A percentile compares a stretch with the other conserved stretches of the same genome.
Conservation (phyloP, 2,888 invertebrate species). For the Cryptocephalus primarius region DNA sequence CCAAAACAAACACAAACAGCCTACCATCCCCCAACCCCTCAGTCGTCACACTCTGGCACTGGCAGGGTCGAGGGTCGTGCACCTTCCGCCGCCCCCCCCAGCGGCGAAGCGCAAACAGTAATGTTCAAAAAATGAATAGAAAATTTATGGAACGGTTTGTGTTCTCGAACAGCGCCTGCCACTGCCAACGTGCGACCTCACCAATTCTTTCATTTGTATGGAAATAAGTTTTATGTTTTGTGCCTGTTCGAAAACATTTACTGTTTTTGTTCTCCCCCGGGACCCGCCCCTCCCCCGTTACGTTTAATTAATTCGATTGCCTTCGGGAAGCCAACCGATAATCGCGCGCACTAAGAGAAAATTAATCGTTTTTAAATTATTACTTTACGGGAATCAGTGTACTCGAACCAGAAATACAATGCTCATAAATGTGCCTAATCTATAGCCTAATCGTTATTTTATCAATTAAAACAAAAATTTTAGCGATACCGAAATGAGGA, state of each 20-base stretch:
- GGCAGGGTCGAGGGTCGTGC: constrained; percentile 36
- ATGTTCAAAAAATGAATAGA: background rate
- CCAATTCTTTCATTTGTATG: background rate
- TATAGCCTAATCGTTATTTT: too few relatives aligned
- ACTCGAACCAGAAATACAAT: too few relatives aligned
- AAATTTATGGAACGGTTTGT: constrained; percentile 15
- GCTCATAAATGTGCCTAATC: too few relatives aligned
- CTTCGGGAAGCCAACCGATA: too few relatives aligned
- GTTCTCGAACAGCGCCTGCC: constrained; percentile 53
- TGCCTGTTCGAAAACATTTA: constrained; percentile 36
- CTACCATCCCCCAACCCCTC: constrained; percentile 10
- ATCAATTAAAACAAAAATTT: too few relatives aligned
- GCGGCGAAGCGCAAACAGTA: background rate
- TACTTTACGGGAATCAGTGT: too few relatives aligned
- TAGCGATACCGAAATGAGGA: too few relatives aligned
- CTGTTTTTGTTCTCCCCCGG: constrained; percentile 10
- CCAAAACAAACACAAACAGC: background rate
- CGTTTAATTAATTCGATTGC: too few relatives aligned
- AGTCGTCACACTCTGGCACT: constrained; percentile 21
- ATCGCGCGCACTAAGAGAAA: too few relatives aligned
- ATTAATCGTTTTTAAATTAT: too few relatives aligned
- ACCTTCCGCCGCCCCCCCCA: constrained; percentile 4
- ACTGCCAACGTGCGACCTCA: constrained; percentile 18
- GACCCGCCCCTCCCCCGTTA: too few relatives aligned
- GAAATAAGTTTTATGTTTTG: constrained; percentile 7